Percentiles rank a stretch among this genome's conserved stretches.
Conservation (phyloP, 2,113 vertebrate genomes). For the Dunckerocampus dactyliophorus region DNA sequence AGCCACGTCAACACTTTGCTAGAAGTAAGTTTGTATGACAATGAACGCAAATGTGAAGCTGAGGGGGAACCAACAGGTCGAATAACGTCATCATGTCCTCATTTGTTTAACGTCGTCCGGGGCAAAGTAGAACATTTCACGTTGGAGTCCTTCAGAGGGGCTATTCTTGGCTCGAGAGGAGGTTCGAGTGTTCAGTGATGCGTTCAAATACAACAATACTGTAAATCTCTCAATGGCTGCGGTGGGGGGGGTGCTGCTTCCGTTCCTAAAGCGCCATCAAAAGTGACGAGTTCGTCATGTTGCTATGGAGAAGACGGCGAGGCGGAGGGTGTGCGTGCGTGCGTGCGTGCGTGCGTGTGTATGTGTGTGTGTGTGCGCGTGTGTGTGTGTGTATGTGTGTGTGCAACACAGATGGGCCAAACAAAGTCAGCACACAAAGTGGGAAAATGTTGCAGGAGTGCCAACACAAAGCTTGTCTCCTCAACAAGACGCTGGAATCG, state of each 20-base stretch:
- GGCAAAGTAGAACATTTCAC: too few relatives aligned
- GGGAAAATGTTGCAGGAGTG: slow-evolving; percentile 4
- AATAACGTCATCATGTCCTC: too few relatives aligned
- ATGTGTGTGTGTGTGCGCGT: background rate
- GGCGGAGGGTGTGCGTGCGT: background rate
- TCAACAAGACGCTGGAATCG: slow-evolving; percentile 23
- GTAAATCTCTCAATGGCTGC: slow-evolving; percentile 21
- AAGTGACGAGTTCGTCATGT: slow-evolving; percentile 35
- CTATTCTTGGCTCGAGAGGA: background rate
- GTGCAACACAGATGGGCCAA: background rate
- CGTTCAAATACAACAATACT: slow-evolving; percentile 35
- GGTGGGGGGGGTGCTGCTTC: slow-evolving; percentile 9
- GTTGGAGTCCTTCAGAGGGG: too few relatives aligned
- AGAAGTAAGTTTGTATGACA: too few relatives aligned
- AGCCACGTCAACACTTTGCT: too few relatives aligned
- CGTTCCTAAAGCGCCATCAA: slow-evolving; percentile 44
- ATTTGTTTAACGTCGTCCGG: too few relatives aligned
- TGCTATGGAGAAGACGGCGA: slow-evolving; percentile 36
- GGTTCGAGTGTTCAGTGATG: slow-evolving; percentile 23
- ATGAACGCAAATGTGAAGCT: too few relatives aligned
- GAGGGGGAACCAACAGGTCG: too few relatives aligned
- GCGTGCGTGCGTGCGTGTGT: background rate
- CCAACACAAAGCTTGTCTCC: background rate
- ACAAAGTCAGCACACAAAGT: slow-evolving; percentile 6
- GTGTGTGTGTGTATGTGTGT: background rate